These are phyloP conservation scores for Bicyclus anynana DNA, from an alignment of 1,140 invertebrate species.

Conservation along the genomic window DNA sequence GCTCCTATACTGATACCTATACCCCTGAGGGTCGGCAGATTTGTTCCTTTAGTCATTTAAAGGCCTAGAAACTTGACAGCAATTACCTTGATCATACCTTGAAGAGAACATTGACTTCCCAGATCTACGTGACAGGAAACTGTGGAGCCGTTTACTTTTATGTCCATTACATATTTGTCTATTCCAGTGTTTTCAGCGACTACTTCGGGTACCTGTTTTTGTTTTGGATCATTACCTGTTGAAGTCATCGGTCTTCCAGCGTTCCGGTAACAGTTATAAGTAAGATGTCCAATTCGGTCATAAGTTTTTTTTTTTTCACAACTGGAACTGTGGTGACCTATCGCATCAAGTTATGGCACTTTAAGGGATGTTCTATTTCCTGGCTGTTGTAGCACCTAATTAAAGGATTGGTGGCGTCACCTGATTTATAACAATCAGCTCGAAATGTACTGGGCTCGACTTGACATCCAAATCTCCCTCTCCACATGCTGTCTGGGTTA, in stretches of 20 bases:
- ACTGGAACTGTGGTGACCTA: conserved; percentile 16
- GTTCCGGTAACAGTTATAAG: not conserved
- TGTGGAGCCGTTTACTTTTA: conserved; percentile 5
- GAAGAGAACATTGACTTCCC: conserved; percentile 20
- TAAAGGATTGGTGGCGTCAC: not conserved
- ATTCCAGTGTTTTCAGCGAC: not conserved
- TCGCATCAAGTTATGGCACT: conserved; percentile 16
- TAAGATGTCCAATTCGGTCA: not conserved
- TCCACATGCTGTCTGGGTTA: not conserved
- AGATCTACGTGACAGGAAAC: conserved; percentile 12
- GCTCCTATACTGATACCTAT: too few species aligned
- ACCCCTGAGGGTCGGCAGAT: conserved; percentile 10
- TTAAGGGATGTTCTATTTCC: conserved; percentile 12
- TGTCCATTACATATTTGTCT: conserved; percentile 8
- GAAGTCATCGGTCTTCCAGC: not conserved
- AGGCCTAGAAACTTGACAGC: not conserved
- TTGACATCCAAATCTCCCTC: not conserved
- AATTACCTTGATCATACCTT: conserved; percentile 2
- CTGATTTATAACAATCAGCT: not conserved
- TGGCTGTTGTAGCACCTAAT: conserved; percentile 21
- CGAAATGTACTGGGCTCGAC: not conserved
- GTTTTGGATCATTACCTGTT: not conserved
- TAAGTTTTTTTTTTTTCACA: conserved; percentile 9
- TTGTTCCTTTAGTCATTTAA: not conserved
- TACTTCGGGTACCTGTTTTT: conserved; percentile 1